Percentiles rank a stretch among this genome's conserved stretches.
Conservation (phyloP, 2,113 vertebrate species). For the Ancistrus triradiatus region DNA sequence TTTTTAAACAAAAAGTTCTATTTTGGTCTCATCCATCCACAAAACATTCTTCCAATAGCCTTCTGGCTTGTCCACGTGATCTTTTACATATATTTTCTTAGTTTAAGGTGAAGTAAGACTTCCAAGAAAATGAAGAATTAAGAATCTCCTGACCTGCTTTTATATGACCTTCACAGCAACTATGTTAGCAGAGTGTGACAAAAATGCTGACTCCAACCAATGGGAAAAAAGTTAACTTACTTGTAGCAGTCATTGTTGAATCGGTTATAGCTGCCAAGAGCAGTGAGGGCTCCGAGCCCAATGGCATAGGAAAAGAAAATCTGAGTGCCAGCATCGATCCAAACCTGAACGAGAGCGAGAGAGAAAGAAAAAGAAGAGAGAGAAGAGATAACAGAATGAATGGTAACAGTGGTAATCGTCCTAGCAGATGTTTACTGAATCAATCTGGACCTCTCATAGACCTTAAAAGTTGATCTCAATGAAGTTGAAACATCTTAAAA, state of each 20-base stretch:
- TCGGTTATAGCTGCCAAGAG: constrained; percentile 76
- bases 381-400: neutral
- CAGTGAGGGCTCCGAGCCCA: constrained; percentile 74
- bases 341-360: constrained; percentile 60
- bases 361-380: neutral
- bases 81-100: no score
- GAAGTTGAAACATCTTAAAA: no score
- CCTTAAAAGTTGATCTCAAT: neutral
- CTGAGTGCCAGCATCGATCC: constrained; percentile 77
- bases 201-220: neutral
- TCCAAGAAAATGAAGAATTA: neutral
- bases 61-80: no score
- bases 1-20: no score
- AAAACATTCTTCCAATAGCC: no score
- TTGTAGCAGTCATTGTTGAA: constrained; percentile 81
- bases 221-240: constrained; percentile 47
- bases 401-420: neutral
- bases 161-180: no score
- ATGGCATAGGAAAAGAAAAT: constrained; percentile 80
- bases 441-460: no score
- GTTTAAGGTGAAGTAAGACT: no score
- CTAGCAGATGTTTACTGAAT: neutral
- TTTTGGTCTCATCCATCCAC: no score
- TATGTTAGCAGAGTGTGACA: no score
- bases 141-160: no score